Conservation (phyloP, 1,140 invertebrate species). For the Hormaphis cornu region DNA sequence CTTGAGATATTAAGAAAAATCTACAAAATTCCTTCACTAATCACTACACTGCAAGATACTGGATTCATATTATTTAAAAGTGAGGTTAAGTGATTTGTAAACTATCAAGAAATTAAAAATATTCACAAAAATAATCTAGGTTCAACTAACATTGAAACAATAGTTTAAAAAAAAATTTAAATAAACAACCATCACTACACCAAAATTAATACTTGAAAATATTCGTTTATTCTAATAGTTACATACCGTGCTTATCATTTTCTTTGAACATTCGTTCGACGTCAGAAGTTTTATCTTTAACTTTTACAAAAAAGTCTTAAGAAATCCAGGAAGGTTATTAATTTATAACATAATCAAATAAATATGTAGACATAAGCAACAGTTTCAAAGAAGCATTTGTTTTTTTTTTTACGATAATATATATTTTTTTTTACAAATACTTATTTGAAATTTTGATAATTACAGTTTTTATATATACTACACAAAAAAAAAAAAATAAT, state of each 20-base stretch:
- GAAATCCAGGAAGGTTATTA: background rate
- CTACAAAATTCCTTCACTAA: no score
- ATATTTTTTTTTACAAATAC: no score
- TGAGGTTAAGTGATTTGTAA: no score
- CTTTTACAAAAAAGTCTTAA: slow-evolving; percentile 82
- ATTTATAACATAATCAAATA: background rate
- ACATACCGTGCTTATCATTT: slow-evolving; percentile 77
- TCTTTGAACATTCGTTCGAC: slow-evolving; percentile 82
- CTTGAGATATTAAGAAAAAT: no score
- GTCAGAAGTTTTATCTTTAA: slow-evolving; percentile 84
- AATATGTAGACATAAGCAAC: background rate
- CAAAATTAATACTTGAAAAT: no score
- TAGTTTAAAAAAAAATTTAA: background rate
- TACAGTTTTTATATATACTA: background rate
- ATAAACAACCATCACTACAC: background rate
- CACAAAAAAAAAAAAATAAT: background rate
- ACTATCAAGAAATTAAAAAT: no score
- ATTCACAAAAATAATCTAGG: background rate
- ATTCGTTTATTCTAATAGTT: background rate
- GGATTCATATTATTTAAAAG: no score
- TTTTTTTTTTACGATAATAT: no score
- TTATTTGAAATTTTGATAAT: background rate
- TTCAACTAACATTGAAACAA: background rate
- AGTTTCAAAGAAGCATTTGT: background rate
- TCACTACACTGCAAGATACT: no score